Conservation (phyloP, 2,797 vertebrate species). For the Meriones psammophilus region DNA sequence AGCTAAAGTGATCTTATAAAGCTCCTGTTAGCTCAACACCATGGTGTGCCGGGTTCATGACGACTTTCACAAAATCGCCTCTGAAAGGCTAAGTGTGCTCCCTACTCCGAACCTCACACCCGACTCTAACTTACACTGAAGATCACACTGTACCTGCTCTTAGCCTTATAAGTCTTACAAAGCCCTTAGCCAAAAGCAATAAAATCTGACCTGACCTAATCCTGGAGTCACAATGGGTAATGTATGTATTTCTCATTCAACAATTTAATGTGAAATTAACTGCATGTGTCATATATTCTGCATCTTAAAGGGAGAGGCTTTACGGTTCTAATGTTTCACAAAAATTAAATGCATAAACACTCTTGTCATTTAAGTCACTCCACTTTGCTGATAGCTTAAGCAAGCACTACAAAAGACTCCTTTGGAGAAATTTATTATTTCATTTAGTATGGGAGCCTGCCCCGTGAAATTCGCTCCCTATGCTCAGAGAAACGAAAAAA, state of each 20-base stretch:
- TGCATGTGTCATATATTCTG: too few relatives aligned
- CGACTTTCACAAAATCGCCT: constrained; percentile 77
- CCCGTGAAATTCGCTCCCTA: constrained; percentile 72
- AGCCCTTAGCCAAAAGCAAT: constrained; percentile 81
- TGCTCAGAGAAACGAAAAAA: constrained; percentile 56
- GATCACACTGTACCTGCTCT: constrained; percentile 74
- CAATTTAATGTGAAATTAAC: too few relatives aligned
- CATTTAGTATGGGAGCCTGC: too few relatives aligned
- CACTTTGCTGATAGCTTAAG: constrained; percentile 81
- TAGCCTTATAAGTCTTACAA: constrained; percentile 79
- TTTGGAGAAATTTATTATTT: constrained; percentile 80
- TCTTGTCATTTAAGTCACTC: constrained; percentile 82
- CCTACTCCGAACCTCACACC: constrained; percentile 69
- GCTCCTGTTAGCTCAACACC: constrained; percentile 73
- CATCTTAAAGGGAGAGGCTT: too few relatives aligned
- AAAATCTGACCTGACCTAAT: constrained; percentile 84
- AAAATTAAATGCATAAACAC: too few relatives aligned
- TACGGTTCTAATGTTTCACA: too few relatives aligned
- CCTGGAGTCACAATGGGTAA: constrained; percentile 79
- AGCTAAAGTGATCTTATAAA: constrained; percentile 82
- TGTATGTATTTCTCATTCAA: constrained; percentile 84
- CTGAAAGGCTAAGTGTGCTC: constrained; percentile 81
- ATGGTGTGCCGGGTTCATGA: constrained; percentile 68
- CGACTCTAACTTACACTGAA: constrained; percentile 75
- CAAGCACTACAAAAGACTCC: constrained; percentile 74